A percentile compares a stretch with the other conserved stretches of the same genome.
Conservation (phyloP, 2,113 vertebrate species). For the Nothoprocta perdicaria region DNA sequence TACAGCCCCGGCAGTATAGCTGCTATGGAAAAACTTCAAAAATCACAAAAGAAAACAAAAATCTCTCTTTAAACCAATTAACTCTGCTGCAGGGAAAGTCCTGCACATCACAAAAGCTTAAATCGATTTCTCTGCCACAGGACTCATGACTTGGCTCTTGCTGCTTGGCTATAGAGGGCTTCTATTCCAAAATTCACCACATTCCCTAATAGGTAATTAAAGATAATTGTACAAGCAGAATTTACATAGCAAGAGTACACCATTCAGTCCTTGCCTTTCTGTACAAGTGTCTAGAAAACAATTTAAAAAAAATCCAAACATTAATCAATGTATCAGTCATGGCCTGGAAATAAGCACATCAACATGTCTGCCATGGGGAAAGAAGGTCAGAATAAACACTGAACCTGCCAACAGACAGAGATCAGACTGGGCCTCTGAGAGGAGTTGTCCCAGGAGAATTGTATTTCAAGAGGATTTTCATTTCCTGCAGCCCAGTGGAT, state of each 20-base stretch:
- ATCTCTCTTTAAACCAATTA: background rate
- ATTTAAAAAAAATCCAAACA: background rate
- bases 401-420: background rate
- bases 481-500: background rate
- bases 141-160: background rate
- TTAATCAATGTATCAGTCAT: background rate
- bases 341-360: slow-evolving; percentile 6
- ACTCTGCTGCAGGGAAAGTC: background rate
- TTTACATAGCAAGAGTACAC: background rate
- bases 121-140: background rate
- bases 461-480: background rate
- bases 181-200: background rate
- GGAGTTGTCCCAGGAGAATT: background rate
- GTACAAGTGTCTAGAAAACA: background rate
- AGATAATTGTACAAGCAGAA: background rate
- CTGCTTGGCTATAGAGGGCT: background rate
- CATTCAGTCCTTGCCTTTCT: background rate
- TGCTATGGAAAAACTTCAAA: background rate
- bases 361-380: background rate
- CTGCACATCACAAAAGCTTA: background rate
- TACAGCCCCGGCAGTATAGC: background rate
- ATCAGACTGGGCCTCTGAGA: background rate
- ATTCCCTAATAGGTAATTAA: background rate
- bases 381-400: background rate
- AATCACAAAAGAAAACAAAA: background rate